Conservation (phyloP, 2,113 vertebrate species). For the Notarius lentiginosus region DNA sequence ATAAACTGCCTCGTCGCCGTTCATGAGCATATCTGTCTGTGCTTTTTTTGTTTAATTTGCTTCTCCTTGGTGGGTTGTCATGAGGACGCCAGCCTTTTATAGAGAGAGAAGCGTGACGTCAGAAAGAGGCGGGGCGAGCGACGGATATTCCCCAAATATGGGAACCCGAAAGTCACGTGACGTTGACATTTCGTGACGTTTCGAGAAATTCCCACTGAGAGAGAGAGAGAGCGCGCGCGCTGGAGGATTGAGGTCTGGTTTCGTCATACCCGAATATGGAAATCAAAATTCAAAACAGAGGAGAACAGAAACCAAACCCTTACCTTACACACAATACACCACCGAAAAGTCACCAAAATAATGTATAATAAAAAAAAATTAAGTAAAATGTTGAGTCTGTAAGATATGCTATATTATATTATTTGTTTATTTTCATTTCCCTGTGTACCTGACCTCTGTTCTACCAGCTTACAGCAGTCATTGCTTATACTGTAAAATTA, state of each 20-base stretch:
- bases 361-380: background rate
- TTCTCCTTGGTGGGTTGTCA: background rate
- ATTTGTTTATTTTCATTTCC: background rate
- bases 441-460: background rate
- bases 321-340: background rate
- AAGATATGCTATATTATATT: background rate
- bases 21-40: slow-evolving; percentile 28
- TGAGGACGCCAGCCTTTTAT: background rate
- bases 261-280: slow-evolving; percentile 32
- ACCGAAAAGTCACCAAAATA: background rate
- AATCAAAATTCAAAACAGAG: slow-evolving; percentile 27
- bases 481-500: background rate
- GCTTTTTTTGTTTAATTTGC: background rate
- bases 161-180: slow-evolving; percentile 27
- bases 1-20: background rate
- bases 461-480: background rate
- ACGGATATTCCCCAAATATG: background rate
- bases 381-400: background rate
- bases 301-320: background rate
- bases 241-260: slow-evolving; percentile 36
- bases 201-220: slow-evolving; percentile 30
- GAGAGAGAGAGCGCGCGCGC: background rate
- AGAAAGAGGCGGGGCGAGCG: background rate
- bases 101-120: slow-evolving; percentile 6
- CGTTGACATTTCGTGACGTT: slow-evolving; percentile 14